These are phyloP conservation scores for Danio tinwini DNA, from an alignment of 2,797 vertebrate genomes.

Conservation along the genomic window DNA sequence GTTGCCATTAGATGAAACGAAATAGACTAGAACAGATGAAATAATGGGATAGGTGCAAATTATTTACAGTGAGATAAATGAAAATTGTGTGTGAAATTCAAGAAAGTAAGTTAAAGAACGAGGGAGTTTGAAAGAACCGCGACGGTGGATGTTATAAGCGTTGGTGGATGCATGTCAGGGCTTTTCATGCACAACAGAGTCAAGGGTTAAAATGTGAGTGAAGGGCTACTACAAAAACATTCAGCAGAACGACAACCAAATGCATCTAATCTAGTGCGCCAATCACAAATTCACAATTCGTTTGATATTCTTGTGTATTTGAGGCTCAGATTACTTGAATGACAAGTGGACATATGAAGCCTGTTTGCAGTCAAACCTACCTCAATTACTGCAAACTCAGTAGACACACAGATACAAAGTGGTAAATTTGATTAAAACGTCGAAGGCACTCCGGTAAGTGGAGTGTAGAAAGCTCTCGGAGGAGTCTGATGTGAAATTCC, in stretches of 20 bases:
- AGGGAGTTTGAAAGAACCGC: neutral
- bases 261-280: neutral
- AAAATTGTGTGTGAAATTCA: constrained; percentile 14
- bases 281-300: too few species aligned
- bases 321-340: neutral
- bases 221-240: neutral
- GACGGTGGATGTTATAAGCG: neutral
- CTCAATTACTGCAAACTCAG: neutral
- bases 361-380: neutral
- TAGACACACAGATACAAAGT: constrained; percentile 14
- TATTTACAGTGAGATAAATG: constrained; percentile 21
- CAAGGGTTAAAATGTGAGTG: neutral
- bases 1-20: neutral
- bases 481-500: constrained; percentile 53
- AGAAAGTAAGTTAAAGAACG: neutral
- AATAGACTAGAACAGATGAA: neutral
- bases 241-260: neutral
- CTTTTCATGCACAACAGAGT: neutral
- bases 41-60: neutral
- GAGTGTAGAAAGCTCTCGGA: constrained; percentile 41
- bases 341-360: neutral
- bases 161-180: neutral
- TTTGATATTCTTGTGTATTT: neutral
- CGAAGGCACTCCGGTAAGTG: neutral
- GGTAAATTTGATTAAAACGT: constrained; percentile 40